phyloP scores from a whole-genome alignment of 1,140 invertebrate genomes.

The Trichonephila clavipes region DNA sequence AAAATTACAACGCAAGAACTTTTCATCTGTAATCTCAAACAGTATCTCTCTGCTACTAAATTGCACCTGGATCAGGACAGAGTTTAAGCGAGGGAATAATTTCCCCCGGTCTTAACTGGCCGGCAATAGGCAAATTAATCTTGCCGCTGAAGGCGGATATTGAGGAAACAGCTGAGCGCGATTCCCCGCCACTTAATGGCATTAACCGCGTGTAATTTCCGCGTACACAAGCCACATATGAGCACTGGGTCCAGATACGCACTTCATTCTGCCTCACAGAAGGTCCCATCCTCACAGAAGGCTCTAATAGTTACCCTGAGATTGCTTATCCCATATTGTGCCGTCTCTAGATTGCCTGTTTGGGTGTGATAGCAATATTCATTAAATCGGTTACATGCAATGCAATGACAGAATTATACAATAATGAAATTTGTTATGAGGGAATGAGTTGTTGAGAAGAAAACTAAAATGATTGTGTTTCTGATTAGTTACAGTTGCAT shows the following conservation, averaged over 20 bases:
- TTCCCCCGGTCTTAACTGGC: background rate
- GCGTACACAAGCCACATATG: background rate
- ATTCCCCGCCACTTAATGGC: background rate
- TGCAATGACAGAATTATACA: too few species aligned
- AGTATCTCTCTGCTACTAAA: too few species aligned
- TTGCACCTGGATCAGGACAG: background rate
- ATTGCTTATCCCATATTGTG: background rate
- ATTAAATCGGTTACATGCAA: too few species aligned
- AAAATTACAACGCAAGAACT: too few species aligned
- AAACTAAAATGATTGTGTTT: too few species aligned
- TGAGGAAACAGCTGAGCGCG: constrained; percentile 8
- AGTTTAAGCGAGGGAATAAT: background rate
- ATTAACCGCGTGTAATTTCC: constrained; percentile 15
- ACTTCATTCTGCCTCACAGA: background rate
- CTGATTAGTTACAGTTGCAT: too few species aligned
- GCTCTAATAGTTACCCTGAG: background rate
- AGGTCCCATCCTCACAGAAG: background rate
- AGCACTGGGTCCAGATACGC: background rate
- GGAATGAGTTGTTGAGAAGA: too few species aligned
- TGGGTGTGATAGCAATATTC: too few species aligned
- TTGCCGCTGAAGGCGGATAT: background rate
- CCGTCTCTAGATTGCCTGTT: too few species aligned
- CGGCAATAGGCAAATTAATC: constrained; percentile 1
- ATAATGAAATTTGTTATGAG: too few species aligned
- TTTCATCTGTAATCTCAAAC: too few species aligned